Conservation (phyloP, 2,888 invertebrate genomes). For the Dasypolia templi region DNA sequence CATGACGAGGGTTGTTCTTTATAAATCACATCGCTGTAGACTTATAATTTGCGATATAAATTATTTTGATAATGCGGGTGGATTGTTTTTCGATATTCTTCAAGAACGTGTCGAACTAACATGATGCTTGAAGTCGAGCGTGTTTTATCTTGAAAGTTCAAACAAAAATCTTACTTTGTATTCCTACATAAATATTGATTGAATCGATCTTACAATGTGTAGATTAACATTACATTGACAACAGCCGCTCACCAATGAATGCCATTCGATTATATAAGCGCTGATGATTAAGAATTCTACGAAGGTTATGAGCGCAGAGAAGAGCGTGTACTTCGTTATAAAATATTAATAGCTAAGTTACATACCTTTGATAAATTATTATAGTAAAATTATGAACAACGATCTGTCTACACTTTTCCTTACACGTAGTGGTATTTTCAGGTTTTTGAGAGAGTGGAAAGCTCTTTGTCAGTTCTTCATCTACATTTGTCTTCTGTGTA, state of each 20-base stretch:
- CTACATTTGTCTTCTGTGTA: background rate
- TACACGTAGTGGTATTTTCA: background rate
- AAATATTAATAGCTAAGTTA: conserved; percentile 7
- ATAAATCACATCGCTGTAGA: conserved; percentile 8
- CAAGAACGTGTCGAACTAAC: conserved; percentile 4
- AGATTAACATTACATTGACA: conserved; percentile 35
- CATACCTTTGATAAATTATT: conserved; percentile 1
- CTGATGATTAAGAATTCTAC: conserved; percentile 38
- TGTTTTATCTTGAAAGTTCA: conserved; percentile 25
- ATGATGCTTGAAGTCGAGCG: background rate
- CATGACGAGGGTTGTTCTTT: conserved; percentile 36
- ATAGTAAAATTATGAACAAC: background rate
- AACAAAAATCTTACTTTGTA: conserved; percentile 38
- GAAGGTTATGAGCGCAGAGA: conserved; percentile 18
- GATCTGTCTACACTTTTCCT: background rate
- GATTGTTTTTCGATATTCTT: conserved; percentile 15
- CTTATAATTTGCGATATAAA: conserved; percentile 2
- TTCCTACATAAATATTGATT: conserved; percentile 16
- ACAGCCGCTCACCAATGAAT: conserved; percentile 11
- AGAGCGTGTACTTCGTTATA: conserved; percentile 4
- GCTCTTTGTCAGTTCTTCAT: background rate
- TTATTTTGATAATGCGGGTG: conserved; percentile 11
- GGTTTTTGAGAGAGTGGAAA: background rate
- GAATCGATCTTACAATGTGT: conserved; percentile 29
- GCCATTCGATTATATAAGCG: conserved; percentile 33